Base-by-base conservation (phyloP, 2,113 vertebrate species). In the Hucho hucho region DNA sequence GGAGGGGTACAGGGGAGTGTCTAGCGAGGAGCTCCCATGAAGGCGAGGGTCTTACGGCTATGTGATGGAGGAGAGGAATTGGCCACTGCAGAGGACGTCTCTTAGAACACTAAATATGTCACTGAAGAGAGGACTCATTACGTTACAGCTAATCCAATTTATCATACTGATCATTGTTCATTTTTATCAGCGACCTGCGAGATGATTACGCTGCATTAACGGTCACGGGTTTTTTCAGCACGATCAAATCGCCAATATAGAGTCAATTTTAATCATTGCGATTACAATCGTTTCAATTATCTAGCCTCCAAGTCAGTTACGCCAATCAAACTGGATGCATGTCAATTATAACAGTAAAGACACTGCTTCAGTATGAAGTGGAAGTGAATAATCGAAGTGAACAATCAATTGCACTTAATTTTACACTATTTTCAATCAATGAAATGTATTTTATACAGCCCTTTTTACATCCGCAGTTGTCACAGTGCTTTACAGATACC, bases 111-210 rank as follows among this genome's bases (percentile, higher is more conserved):
- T 24, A 70, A 74, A 61, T 43, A 71, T 74, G 68, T 56, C 69
- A 69, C 73, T 75, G 37, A 26, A 84, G 77, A 28, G 61, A 71
- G 49, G 26, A 26, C 72, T 83, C 76, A 86, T 87, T 86, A 78
- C 74, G 83, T 87, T 86, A 84, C 79, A 81, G 68, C 82, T 86
- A 87, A 89, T 87, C 69, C 76, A 75, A 85, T 88, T 83, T 74
- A 85, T 32, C 9, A 47, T 64, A 77, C 81, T 79, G 83, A 82
- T 87, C 82, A 73, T 76, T 86, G 82, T 84, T 86, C 81, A 81
- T 86, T 77, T 81, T 84, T 78, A 84, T 77, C 80, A 75, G 46
- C 88, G 83, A 88, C 84, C 88, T 87, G 80, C 83, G 79, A 80
- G 83, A 86, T 70, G 78, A 80, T 78, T 69, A 47, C 78, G 20